phyloP scores from a whole-genome alignment of 2,113 vertebrate species.

The Nothoprocta perdicaria region DNA sequence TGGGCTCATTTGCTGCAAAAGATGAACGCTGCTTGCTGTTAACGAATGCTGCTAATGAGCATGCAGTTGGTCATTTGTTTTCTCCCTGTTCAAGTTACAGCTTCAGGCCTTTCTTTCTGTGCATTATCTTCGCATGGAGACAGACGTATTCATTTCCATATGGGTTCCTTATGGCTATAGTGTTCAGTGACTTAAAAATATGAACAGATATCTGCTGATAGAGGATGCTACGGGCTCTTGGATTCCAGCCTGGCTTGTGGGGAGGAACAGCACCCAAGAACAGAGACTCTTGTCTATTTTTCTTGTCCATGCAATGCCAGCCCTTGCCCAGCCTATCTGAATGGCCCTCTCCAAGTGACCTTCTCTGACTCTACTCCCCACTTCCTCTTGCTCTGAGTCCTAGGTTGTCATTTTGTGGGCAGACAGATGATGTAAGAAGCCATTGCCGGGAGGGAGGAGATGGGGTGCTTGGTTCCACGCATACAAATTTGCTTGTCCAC shows the following conservation, averaged over 20 bases:
- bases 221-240: background rate
- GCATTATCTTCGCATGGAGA: background rate
- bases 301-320: background rate
- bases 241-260: background rate
- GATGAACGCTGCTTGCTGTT: background rate
- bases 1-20: background rate
- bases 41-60: fast-evolving
- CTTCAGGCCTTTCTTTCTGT: background rate
- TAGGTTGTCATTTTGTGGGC: background rate
- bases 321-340: background rate
- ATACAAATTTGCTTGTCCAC: background rate
- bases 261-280: background rate
- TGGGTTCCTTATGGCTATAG: background rate
- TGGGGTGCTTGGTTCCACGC: background rate
- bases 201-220: background rate
- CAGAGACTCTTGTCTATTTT: background rate
- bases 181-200: background rate
- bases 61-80: background rate
- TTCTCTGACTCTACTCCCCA: background rate
- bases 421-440: background rate
- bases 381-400: background rate
- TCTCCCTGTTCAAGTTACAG: background rate
- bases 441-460: background rate
- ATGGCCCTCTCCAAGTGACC: background rate
- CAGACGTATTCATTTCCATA: background rate